phyloP scores from a whole-genome alignment of 2,888 invertebrate genomes.

The Pyrochroa serraticornis region DNA sequence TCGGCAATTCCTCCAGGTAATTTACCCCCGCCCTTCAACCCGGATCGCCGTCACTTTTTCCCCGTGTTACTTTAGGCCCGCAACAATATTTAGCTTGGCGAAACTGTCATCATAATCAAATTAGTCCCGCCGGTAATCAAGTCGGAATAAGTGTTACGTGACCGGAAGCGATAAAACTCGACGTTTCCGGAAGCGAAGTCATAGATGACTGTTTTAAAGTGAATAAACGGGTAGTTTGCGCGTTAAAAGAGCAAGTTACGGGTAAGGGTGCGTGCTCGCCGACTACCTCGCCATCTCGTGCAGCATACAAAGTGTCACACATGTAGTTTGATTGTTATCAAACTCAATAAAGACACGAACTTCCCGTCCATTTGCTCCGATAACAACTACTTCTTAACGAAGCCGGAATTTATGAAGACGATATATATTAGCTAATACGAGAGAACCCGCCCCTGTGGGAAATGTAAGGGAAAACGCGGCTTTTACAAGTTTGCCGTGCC shows the following conservation, averaged over 20 bases:
- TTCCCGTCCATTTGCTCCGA: constrained; percentile 16
- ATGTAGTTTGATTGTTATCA: constrained; percentile 27
- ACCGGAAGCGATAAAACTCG: neutral
- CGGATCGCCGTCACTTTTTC: neutral
- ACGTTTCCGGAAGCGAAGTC: neutral
- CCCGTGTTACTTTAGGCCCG: neutral
- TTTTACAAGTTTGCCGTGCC: constrained; percentile 16
- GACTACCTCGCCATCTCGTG: constrained; percentile 5
- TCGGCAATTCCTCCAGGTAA: constrained; percentile 14
- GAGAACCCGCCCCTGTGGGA: neutral
- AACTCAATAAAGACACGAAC: constrained; percentile 26
- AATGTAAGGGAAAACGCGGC: constrained; percentile 2
- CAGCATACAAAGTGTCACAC: constrained; percentile 24
- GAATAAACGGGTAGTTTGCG: constrained; percentile 33
- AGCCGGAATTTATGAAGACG: constrained; percentile 23
- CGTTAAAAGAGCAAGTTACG: constrained; percentile 34
- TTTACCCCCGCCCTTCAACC: constrained; percentile 15
- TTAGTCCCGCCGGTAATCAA: neutral
- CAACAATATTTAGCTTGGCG: neutral
- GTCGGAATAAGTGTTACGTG: constrained; percentile 3
- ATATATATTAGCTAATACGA: constrained; percentile 11
- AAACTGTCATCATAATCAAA: neutral
- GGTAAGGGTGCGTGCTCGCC: constrained; percentile 19
- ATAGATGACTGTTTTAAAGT: constrained; percentile 17
- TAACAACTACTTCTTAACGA: constrained; percentile 22